A percentile compares a stretch with the other conserved stretches of the same genome.
These are phyloP conservation scores for Rallus crepitans DNA, from an alignment of 2,797 vertebrate genomes.

Conservation along the genomic window DNA sequence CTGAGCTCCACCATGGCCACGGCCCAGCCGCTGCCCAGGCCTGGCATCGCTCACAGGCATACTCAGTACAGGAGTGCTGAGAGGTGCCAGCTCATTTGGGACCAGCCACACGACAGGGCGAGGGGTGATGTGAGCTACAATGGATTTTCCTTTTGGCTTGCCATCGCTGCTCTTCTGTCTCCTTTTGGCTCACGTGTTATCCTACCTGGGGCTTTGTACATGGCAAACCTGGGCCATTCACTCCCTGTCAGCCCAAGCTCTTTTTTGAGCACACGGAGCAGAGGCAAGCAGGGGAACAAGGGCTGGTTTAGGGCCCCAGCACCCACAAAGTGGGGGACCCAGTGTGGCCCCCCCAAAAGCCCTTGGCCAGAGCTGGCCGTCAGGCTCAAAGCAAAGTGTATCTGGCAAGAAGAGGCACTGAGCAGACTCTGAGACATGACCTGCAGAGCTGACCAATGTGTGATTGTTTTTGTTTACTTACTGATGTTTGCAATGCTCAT, in stretches of 20 bases:
- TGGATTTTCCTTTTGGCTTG: not conserved
- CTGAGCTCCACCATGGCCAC: fast-evolving
- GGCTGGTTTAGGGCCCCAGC: not conserved
- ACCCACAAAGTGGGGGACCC: not conserved
- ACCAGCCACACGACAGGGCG: fast-evolving
- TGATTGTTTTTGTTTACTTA: not conserved
- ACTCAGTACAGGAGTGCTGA: not conserved
- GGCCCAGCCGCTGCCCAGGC: not conserved
- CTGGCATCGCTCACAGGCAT: fast-evolving
- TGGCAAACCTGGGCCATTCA: fast-evolving
- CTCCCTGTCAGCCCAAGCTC: not conserved
- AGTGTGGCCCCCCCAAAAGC: not conserved
- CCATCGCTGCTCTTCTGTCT: not conserved
- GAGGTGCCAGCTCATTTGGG: not conserved
- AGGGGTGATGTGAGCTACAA: not conserved
- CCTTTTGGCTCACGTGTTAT: not conserved
- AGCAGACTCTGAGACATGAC: not conserved
- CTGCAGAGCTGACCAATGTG: not conserved
- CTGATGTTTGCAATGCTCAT: not conserved
- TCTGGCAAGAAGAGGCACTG: fast-evolving
- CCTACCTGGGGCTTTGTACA: not conserved
- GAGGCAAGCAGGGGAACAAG: not conserved
- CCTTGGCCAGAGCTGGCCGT: not conserved
- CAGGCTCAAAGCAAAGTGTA: not conserved
- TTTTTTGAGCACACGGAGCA: not conserved